These are phyloP conservation scores for Coenobita brevimanus DNA, from an alignment of 1,140 invertebrate genomes.

Conservation along the genomic window DNA sequence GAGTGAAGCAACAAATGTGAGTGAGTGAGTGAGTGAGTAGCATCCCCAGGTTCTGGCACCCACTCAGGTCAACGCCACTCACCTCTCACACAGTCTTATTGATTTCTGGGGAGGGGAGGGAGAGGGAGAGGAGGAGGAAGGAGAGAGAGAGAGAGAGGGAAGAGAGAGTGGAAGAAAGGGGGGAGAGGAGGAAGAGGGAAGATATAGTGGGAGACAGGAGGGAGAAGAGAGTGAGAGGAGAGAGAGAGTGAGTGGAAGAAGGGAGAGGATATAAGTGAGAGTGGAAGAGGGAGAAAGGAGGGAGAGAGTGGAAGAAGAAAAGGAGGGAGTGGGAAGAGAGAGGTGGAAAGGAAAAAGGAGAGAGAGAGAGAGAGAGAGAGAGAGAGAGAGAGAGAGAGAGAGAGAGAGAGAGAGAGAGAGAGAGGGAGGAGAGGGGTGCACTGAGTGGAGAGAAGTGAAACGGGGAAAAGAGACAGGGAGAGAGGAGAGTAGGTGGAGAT, in stretches of 20 bases:
- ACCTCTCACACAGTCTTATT: neutral
- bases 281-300: neutral
- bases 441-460: neutral
- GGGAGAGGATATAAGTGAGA: neutral
- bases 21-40: too few relatives aligned
- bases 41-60: too few relatives aligned
- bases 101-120: conserved; percentile 4
- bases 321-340: neutral
- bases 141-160: neutral
- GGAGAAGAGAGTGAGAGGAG: neutral
- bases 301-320: neutral
- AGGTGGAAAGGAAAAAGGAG: neutral
- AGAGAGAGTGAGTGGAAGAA: neutral
- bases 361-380: neutral
- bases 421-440: neutral
- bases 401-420: neutral
- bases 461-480: neutral
- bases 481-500: neutral
- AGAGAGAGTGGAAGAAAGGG: neutral
- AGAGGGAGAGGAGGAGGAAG: neutral
- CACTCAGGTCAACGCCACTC: too few relatives aligned
- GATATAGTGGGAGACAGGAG: neutral
- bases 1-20: too few relatives aligned
- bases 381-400: neutral
- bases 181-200: neutral